Base-by-base conservation (phyloP, 2,888 invertebrate species). In the Harpalus rubripes region DNA sequence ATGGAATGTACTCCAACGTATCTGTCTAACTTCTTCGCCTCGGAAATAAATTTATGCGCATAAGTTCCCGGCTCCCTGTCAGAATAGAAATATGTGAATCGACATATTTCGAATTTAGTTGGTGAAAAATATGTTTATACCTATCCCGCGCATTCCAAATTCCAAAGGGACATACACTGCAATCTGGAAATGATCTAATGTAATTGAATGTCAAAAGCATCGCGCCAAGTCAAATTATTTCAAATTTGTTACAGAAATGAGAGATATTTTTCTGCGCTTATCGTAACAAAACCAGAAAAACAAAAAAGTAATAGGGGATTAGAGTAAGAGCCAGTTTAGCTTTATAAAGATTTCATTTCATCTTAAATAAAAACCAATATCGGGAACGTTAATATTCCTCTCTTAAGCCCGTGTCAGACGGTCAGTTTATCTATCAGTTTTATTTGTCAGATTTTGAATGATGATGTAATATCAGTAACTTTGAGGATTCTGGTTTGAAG, bases 91-190 rank as follows among this genome's bases (percentile, higher is more conserved):
- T 63, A 81, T 81, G 32, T 32, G 65, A 81, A 61, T 63, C 22
- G 63, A 65, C 63, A 65, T 44, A 63, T 81, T 81, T 63, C 41
- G 61, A 81, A 81, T 81, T 81, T 81, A 81, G 63, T 81, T 81
- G 81, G 15, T 63, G 81, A 80, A 44, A 81, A 61, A 81, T 81
- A 44, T 61, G 65, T 81, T 81, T 59, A 59, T 61, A 80, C 22
- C 44, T 15, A 18, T 16, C 12, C 72, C 15, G 32, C 72, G 72
- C 63, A 63, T 68, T n/a, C 32, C 5, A 26, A 63, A 63, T 8
- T 18, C 63, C 39, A 2, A n/a, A 32, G 68, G 68, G 68, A 68
- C 39, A 39, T 32, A 63, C 63, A 63, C 18, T 61, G 18, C 59
- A 68, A 68, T 68, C 68, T 15, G 10, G 68, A 68, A 68, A 68